Conservation (phyloP, 2,888 invertebrate species). For the Agrotis clavis region DNA sequence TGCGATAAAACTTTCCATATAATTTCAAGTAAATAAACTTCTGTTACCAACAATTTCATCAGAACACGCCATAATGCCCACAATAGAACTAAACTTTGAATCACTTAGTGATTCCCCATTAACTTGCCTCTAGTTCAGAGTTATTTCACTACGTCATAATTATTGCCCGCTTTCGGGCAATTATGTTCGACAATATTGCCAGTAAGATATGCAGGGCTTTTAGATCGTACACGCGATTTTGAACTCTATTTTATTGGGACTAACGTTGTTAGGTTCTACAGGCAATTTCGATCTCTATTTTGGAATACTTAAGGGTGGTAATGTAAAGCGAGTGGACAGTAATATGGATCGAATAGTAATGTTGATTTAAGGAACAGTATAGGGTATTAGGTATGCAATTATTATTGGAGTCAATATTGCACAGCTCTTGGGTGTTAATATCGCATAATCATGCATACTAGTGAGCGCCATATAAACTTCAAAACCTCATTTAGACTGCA, state of each 20-base stretch:
- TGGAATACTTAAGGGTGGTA: rapidly evolving
- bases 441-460: not conserved
- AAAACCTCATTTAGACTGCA: too few relatives aligned
- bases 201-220: conserved; percentile 34
- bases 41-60: conserved; percentile 26
- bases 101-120: conserved; percentile 64
- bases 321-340: not conserved
- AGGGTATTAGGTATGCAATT: conserved; percentile 5
- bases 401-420: not conserved
- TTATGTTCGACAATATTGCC: conserved; percentile 55
- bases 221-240: conserved; percentile 9
- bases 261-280: not conserved
- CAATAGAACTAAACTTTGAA: conserved; percentile 66
- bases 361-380: conserved; percentile 36
- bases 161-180: conserved; percentile 61
- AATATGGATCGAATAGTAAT: conserved; percentile 17
- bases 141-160: conserved; percentile 65
- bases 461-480: too few relatives aligned
- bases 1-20: not conserved
- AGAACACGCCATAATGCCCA: conserved; percentile 38
- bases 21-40: conserved; percentile 8
- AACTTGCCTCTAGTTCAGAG: conserved; percentile 62
- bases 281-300: conserved; percentile 12
- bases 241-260: not conserved
- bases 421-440: not conserved